These are phyloP conservation scores for Malurus leucopterus DNA, from an alignment of 2,797 vertebrate species.

Conservation along the genomic window DNA sequence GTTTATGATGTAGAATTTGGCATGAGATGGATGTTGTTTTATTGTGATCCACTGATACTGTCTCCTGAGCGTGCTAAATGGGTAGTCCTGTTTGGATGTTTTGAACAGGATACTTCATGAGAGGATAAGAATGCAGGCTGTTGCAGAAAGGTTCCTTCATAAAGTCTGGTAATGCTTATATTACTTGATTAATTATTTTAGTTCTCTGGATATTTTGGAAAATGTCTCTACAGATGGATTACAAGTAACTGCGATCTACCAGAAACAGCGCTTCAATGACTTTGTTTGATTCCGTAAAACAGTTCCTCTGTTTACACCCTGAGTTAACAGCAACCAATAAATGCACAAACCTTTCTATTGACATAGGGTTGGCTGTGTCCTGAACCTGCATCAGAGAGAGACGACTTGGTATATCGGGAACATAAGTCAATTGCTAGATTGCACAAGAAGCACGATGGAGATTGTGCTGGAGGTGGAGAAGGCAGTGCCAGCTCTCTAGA, in stretches of 20 bases:
- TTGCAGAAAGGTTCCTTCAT: background rate
- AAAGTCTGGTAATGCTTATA: constrained; percentile 23
- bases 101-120: background rate
- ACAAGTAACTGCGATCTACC: constrained; percentile 51
- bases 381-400: constrained; percentile 93
- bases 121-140: background rate
- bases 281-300: constrained; percentile 55
- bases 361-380: constrained; percentile 94
- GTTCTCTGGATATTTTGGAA: constrained; percentile 62
- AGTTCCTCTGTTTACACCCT: constrained; percentile 31
- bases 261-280: constrained; percentile 45
- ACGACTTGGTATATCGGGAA: constrained; percentile 97
- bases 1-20: background rate
- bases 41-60: background rate
- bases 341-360: constrained; percentile 72
- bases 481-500: constrained; percentile 80
- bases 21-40: background rate
- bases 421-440: constrained; percentile 87
- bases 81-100: background rate
- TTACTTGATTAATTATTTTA: constrained; percentile 48
- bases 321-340: constrained; percentile 45
- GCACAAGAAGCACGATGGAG: constrained; percentile 79
- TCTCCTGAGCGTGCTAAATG: background rate
- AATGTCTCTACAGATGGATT: constrained; percentile 55
- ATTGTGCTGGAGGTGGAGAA: constrained; percentile 79